Evolutionary conservation across 2,113 vertebrate genomes (phyloP).

Genomic region (Aspiorhynchus laticeps): DNA sequence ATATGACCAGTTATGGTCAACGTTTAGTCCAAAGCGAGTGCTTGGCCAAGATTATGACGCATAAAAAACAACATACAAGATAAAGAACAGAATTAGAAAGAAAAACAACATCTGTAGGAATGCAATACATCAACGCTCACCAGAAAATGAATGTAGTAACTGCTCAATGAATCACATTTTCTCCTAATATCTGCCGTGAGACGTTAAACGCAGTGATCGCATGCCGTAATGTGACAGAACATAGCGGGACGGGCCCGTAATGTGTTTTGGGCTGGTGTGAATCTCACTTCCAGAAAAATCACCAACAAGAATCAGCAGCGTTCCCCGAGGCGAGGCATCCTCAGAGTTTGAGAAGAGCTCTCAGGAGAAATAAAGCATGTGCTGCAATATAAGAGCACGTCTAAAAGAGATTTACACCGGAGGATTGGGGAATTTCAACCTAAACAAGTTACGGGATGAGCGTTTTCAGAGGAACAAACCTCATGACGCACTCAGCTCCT

Average conservation of each 20-base stretch:
- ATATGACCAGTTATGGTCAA: slow-evolving; percentile 48
- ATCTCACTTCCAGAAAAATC: not conserved
- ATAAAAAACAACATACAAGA: not conserved
- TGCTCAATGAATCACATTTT: not conserved
- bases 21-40: not conserved
- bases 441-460: not conserved
- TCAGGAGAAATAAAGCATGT: not conserved
- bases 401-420: not conserved
- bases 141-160: not conserved
- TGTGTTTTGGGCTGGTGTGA: slow-evolving; percentile 17
- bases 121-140: not conserved
- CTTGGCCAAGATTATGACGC: not conserved
- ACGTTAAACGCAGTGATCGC: not conserved
- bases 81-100: not conserved
- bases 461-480: not conserved
- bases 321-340: not conserved
- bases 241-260: slow-evolving; percentile 27
- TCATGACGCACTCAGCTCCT: not conserved
- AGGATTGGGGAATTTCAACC: not conserved
- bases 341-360: not conserved
- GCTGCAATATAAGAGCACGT: not conserved
- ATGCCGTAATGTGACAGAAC: slow-evolving; percentile 34
- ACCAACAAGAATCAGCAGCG: too few relatives aligned
- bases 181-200: not conserved
- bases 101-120: not conserved